A percentile compares a stretch with the other conserved stretches of the same genome.
Conservation (phyloP, 2,888 invertebrate species). For the Hirtodrosophila alboralis region DNA sequence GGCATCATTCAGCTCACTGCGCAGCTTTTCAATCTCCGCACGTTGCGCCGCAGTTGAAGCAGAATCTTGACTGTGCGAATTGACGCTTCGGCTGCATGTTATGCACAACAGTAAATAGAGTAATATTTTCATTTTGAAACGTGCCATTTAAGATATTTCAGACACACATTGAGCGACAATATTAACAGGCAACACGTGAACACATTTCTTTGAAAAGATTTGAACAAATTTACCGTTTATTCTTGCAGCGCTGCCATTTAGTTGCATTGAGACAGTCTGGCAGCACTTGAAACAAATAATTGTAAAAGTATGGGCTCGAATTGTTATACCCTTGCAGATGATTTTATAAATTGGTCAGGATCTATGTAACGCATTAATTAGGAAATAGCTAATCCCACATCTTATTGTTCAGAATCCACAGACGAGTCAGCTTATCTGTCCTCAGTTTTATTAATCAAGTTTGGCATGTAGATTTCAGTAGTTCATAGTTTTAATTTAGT, state of each 20-base stretch:
- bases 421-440: too few relatives aligned
- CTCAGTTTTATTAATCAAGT: too few relatives aligned
- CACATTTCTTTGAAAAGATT: slow-evolving; percentile 28
- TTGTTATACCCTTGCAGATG: too few relatives aligned
- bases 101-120: slow-evolving; percentile 30
- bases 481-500: too few relatives aligned
- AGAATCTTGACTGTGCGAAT: neutral
- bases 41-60: slow-evolving; percentile 21
- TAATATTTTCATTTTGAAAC: slow-evolving; percentile 25
- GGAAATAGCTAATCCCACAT: too few relatives aligned
- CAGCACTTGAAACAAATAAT: slow-evolving; percentile 10
- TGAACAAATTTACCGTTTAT: slow-evolving; percentile 52
- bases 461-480: too few relatives aligned
- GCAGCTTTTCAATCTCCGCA: slow-evolving; percentile 72
- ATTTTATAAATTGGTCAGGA: too few relatives aligned
- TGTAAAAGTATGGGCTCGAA: too few relatives aligned
- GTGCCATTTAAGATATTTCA: neutral
- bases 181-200: slow-evolving; percentile 47
- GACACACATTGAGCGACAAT: slow-evolving; percentile 9
- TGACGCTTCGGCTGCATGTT: slow-evolving; percentile 11
- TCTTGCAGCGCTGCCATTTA: slow-evolving; percentile 32
- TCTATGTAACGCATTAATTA: too few relatives aligned
- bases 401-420: too few relatives aligned
- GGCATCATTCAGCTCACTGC: slow-evolving; percentile 72
- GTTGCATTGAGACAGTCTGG: slow-evolving; percentile 11